Evolutionary conservation across 2,797 vertebrate species (phyloP), one percentile per base, ranked within the genome.

Genomic region (Spheniscus humboldti): DNA sequence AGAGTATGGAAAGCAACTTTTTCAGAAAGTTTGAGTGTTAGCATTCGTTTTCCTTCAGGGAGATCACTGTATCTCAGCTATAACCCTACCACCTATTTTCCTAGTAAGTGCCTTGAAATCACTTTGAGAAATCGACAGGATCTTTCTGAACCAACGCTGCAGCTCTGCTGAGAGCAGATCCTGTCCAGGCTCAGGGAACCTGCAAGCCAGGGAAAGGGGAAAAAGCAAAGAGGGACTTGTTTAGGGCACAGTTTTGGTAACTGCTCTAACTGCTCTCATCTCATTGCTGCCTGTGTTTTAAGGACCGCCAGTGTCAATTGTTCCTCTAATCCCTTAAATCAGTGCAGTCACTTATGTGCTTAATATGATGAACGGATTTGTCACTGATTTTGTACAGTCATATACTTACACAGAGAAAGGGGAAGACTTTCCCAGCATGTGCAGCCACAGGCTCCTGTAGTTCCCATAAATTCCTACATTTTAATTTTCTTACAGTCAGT

Each of bases 401-500:
- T 16, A 11, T 30, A 71, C 19, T 80, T 78, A 23, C 6, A 31
- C 37, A 92, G 35, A 74, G 53, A 19, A 31, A 52, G 19, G 23
- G 25, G 12, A 59, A 56, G 56, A 28, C 20, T 71, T 43, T 69
- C 74, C 27, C 56, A 71, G 74, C 9, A 0, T 28, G 53, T 45
- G 27, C 56, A 91, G 83, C 67, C 55, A 41, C n/a, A 20, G 43
- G 35, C 76, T 35, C 41, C 52, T 25, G 52, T 24, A 71, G 18
- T 47, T 91, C 27, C 63, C 35, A 53, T 43, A 25, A 88, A 90
- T 73, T 60, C 59, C 55, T 23, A 6, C 2, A 0, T 59, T 88
- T 71, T 77, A 31, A 93, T 94, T 93, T 82, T 48, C 27, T 92
- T 82, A 27, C 28, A 69, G 62, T 43, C 55, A 10, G 69, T 35